Evolutionary conservation across 1,140 invertebrate species (phyloP).

Genomic region (Onthophagus taurus): DNA sequence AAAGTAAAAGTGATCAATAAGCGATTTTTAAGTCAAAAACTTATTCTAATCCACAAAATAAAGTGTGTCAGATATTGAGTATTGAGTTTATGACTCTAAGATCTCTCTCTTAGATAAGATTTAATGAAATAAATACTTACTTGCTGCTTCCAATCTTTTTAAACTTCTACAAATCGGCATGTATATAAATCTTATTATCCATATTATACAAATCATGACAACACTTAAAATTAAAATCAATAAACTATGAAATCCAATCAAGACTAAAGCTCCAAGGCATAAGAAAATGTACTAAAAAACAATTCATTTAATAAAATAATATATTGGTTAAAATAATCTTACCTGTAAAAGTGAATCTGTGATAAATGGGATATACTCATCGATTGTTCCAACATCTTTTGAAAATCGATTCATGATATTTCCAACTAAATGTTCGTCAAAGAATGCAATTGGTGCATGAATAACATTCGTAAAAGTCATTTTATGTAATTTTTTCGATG

Average conservation of each 20-base stretch:
- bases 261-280: conserved; percentile 36
- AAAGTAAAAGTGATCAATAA: too few species aligned
- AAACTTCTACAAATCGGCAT: conserved; percentile 9
- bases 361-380: conserved; percentile 49
- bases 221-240: conserved; percentile 6
- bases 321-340: neutral
- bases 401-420: conserved; percentile 52
- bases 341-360: conserved; percentile 20
- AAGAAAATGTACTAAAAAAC: conserved; percentile 53
- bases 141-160: conserved; percentile 11
- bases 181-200: conserved; percentile 6
- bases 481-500: conserved; percentile 53
- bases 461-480: conserved; percentile 52
- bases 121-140: conserved; percentile 2
- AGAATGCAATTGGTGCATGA: conserved; percentile 53
- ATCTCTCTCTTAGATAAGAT: neutral
- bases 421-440: conserved; percentile 45
- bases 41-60: too few species aligned
- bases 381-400: conserved; percentile 50
- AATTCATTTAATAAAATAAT: conserved; percentile 6
- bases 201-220: conserved; percentile 6
- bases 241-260: conserved; percentile 7
- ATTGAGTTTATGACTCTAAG: too few species aligned
- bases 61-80: too few species aligned
- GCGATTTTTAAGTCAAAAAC: too few species aligned